Evolutionary conservation across 1,140 invertebrate genomes (phyloP).

Genomic region (Aleiodes sp.): DNA sequence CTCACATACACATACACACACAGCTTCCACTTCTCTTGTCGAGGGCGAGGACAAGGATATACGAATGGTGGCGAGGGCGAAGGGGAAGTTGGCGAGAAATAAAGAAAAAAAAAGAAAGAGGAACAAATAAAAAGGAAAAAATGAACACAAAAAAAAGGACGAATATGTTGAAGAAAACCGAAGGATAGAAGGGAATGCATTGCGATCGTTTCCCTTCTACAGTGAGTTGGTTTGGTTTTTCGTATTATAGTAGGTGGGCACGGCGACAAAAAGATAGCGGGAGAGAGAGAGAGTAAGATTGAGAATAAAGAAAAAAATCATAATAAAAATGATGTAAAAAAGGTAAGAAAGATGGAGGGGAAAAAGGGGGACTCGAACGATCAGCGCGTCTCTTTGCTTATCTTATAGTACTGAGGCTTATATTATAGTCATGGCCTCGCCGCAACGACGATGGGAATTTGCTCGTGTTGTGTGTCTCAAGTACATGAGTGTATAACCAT

Average conservation of each 20-base stretch:
- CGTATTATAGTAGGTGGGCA: background rate
- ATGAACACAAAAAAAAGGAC: too few species aligned
- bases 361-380: background rate
- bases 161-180: constrained; percentile 28
- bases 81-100: constrained; percentile 26
- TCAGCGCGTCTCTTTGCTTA: constrained; percentile 25
- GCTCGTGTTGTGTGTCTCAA: constrained; percentile 17
- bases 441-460: constrained; percentile 1
- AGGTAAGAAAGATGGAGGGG: background rate
- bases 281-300: background rate
- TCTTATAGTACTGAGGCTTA: constrained; percentile 24
- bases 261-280: background rate
- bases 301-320: background rate
- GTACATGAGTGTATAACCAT: constrained; percentile 17
- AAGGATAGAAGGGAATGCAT: constrained; percentile 34
- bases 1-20: too few species aligned
- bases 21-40: background rate
- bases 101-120: constrained; percentile 30
- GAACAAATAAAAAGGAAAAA: constrained; percentile 26
- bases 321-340: background rate
- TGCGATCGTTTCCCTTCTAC: constrained; percentile 15
- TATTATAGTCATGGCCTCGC: constrained; percentile 18
- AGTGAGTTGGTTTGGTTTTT: constrained; percentile 1
- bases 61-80: background rate
- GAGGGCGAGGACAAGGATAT: constrained; percentile 22